Evolutionary conservation across 2,113 vertebrate species (phyloP).

Genomic region (Otis tarda): DNA sequence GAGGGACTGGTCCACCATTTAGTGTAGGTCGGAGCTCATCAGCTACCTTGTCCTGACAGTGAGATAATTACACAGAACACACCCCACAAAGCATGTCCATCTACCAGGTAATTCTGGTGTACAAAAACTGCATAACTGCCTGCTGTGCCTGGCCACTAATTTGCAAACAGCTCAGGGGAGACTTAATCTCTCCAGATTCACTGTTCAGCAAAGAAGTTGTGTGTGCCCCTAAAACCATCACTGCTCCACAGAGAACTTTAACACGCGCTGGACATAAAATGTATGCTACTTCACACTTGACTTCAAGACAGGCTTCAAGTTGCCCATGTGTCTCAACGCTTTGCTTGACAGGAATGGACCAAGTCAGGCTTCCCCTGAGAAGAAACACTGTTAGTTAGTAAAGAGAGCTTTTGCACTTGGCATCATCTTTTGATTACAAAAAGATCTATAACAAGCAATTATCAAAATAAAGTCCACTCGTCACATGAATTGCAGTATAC

Average conservation of each 20-base stretch:
- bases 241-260: background rate
- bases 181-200: background rate
- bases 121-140: accelerated
- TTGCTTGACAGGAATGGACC: background rate
- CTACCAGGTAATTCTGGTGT: background rate
- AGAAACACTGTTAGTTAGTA: background rate
- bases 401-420: background rate
- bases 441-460: background rate
- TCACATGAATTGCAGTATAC: background rate
- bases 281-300: background rate
- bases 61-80: background rate
- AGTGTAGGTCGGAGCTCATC: background rate
- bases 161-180: background rate
- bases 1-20: background rate
- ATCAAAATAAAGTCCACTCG: background rate
- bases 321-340: accelerated
- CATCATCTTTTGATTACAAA: background rate
- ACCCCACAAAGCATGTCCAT: background rate
- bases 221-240: background rate
- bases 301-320: background rate
- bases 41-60: background rate
- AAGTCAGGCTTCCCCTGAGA: background rate
- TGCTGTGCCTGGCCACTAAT: background rate
- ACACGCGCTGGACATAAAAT: background rate
- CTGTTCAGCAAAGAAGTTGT: background rate